Conservation (phyloP, 1,140 invertebrate genomes). For the Leguminivora glycinivorella region DNA sequence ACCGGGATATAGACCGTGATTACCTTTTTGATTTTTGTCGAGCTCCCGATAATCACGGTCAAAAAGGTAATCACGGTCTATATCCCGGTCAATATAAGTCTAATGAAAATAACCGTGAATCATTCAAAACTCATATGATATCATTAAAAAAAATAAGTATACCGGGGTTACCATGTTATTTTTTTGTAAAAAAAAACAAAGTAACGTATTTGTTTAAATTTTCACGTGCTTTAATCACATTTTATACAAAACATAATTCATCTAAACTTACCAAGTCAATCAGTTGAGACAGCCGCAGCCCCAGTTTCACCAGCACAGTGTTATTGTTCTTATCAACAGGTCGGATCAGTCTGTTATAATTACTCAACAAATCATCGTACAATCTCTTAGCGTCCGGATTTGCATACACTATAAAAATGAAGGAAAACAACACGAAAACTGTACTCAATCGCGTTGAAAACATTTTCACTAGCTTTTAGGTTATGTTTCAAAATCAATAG, state of each 20-base stretch:
- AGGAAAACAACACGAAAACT: conserved; percentile 44
- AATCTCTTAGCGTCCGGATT: conserved; percentile 95
- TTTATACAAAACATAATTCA: not conserved
- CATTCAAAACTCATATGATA: too few relatives aligned
- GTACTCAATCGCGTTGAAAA: conserved; percentile 14
- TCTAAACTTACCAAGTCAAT: conserved; percentile 92
- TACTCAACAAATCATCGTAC: conserved; percentile 96
- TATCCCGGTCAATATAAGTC: too few relatives aligned
- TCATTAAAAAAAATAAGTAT: too few relatives aligned
- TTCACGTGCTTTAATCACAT: not conserved
- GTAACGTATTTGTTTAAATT: not conserved
- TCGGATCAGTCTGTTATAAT: conserved; percentile 96
- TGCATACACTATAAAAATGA: conserved; percentile 56
- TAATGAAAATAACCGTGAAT: too few relatives aligned
- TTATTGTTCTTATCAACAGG: conserved; percentile 96
- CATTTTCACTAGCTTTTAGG: conserved; percentile 14
- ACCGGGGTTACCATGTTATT: not conserved
- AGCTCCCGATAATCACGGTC: too few relatives aligned
- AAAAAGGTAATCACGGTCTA: too few relatives aligned
- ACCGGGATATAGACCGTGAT: too few relatives aligned
- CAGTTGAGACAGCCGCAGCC: conserved; percentile 94
- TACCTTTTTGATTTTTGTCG: too few relatives aligned
- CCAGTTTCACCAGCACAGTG: conserved; percentile 95
- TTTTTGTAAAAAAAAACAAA: not conserved
- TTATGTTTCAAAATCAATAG: conserved; percentile 17